phyloP scores from a whole-genome alignment of 2,888 invertebrate species.

The Drosophila kambysellisi region DNA sequence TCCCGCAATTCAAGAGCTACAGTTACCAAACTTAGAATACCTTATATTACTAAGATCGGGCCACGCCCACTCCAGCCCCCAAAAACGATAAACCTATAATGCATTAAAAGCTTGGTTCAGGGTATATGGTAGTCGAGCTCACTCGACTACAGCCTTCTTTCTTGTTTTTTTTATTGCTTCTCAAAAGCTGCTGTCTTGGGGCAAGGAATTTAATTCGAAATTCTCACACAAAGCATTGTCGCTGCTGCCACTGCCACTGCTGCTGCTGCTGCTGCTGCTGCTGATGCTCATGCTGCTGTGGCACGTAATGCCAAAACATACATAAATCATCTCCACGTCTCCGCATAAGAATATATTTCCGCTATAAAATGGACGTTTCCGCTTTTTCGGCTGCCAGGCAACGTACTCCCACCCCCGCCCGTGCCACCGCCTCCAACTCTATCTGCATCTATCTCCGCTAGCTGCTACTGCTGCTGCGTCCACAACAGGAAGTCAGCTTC shows the following conservation, averaged over 20 bases:
- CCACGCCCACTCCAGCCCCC: no score
- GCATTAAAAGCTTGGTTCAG: no score
- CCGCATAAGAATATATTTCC: conserved; percentile 82
- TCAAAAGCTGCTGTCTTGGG: conserved; percentile 48
- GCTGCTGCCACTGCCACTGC: conserved; percentile 8
- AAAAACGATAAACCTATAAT: no score
- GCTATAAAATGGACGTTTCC: conserved; percentile 83
- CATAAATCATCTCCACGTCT: conserved; percentile 81
- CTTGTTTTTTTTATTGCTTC: conserved; percentile 48
- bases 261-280: conserved; percentile 4
- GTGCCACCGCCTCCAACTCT: not conserved
- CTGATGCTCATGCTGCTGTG: conserved; percentile 18
- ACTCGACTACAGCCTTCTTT: no score
- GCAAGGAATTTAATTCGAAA: conserved; percentile 64
- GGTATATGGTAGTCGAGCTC: no score
- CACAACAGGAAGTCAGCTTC: conserved; percentile 74
- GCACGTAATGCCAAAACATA: conserved; percentile 76
- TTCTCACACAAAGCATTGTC: conserved; percentile 48
- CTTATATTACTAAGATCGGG: no score
- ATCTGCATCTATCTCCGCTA: not conserved
- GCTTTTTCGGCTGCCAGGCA: conserved; percentile 62
- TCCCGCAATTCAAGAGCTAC: no score
- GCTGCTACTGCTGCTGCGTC: conserved; percentile 27
- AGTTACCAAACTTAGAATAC: no score
- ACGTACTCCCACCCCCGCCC: conserved; percentile 2